A percentile compares a stretch with the other conserved stretches of the same genome.
Evolutionary conservation across 2,888 invertebrate species (phyloP).

Genomic region (Meghimatium bilineatum): DNA sequence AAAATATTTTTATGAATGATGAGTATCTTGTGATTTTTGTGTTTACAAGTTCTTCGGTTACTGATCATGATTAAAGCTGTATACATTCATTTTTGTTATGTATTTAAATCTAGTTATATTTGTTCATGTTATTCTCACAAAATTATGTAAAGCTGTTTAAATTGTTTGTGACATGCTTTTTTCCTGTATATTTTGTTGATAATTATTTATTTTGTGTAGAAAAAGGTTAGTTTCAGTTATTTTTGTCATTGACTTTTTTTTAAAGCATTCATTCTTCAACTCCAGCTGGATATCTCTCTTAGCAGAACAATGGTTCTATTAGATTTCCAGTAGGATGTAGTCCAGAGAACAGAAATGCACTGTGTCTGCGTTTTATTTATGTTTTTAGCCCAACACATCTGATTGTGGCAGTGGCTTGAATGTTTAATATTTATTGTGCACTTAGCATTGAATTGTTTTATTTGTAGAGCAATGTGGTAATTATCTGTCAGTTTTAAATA

Average conservation of each 20-base stretch:
- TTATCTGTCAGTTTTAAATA: too few species aligned
- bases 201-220: neutral
- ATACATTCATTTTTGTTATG: slow-evolving; percentile 8
- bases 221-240: neutral
- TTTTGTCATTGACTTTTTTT: neutral
- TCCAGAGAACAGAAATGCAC: too few species aligned
- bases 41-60: neutral
- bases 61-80: neutral
- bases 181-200: neutral
- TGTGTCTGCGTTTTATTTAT: too few species aligned
- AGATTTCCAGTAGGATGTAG: too few species aligned
- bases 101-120: slow-evolving; percentile 5
- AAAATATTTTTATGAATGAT: neutral
- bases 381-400: too few species aligned
- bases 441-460: neutral
- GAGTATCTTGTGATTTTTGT: neutral
- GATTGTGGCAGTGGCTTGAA: neutral
- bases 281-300: too few species aligned
- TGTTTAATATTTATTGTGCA: neutral
- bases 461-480: neutral
- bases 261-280: too few species aligned
- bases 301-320: too few species aligned
- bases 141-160: neutral
- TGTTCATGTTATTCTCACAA: neutral
- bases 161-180: neutral